Conservation (phyloP, 1,140 invertebrate species). For the Papilio polytes region DNA sequence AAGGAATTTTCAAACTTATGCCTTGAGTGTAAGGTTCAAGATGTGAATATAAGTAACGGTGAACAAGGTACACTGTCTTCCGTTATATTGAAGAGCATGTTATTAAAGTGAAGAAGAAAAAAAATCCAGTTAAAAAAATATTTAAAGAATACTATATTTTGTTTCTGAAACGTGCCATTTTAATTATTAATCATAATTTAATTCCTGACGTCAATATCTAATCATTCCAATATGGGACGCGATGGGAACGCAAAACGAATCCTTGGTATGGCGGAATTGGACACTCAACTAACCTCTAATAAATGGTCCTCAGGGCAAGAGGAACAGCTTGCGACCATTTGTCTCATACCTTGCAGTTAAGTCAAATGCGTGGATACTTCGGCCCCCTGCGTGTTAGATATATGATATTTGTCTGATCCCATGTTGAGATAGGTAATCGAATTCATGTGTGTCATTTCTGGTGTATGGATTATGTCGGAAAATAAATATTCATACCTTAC, state of each 20-base stretch:
- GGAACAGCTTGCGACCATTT: neutral
- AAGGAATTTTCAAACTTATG: neutral
- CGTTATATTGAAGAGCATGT: neutral
- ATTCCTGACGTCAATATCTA: neutral
- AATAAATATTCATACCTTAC: neutral
- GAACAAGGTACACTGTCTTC: conserved; percentile 3
- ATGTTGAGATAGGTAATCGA: neutral
- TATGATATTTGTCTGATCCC: neutral
- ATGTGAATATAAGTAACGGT: neutral
- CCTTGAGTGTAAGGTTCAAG: neutral
- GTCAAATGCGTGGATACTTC: neutral
- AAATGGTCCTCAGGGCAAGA: neutral
- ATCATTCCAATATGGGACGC: neutral
- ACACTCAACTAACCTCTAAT: neutral
- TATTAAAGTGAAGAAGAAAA: neutral
- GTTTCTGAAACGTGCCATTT: too few relatives aligned
- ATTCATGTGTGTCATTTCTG: neutral
- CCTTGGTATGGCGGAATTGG: neutral
- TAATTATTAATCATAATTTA: neutral
- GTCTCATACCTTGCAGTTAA: neutral
- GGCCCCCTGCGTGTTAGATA: neutral
- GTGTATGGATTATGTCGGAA: neutral
- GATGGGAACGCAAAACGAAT: neutral
- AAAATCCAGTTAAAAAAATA: neutral
- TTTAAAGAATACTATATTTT: too few relatives aligned